Evolutionary conservation across 35 echinoderm and acorn worm genomes (phyloP).

Genomic region (Patiria miniata): DNA sequence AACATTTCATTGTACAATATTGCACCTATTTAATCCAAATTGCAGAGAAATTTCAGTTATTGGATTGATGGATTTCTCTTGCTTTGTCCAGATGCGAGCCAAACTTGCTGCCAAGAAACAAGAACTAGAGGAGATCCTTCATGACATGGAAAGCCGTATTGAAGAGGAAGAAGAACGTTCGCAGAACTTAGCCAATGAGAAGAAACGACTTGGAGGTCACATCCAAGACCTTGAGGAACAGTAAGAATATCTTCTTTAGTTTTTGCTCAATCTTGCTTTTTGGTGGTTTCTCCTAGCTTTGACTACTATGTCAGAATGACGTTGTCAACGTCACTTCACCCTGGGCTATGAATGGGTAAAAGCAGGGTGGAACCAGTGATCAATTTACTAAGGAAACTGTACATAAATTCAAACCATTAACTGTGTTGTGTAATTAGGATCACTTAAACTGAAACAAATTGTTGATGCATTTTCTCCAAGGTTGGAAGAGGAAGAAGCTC

Average conservation of each 20-base stretch:
- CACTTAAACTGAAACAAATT: no score
- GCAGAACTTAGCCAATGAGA: conserved; percentile 45
- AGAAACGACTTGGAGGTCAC: conserved; percentile 80
- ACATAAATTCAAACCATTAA: no score
- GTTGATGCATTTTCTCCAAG: conserved; percentile 55
- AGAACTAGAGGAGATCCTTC: conserved; percentile 87
- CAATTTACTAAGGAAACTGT: no score
- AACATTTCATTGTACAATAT: background rate
- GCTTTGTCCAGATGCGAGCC: conserved; percentile 57
- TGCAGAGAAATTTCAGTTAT: no score
- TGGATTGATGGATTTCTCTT: background rate
- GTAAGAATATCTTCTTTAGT: no score
- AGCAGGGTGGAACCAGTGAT: no score
- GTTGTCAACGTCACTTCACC: no score
- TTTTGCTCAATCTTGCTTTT: no score
- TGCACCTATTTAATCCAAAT: background rate
- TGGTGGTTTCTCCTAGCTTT: no score
- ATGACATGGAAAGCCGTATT: conserved; percentile 90
- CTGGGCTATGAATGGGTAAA: no score
- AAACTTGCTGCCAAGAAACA: conserved; percentile 83
- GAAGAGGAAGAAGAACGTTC: conserved; percentile 90
- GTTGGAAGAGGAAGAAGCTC: conserved; percentile 91
- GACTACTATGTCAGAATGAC: no score
- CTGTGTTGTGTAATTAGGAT: no score
- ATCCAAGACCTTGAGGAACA: conserved; percentile 96